Evolutionary conservation across 1,140 invertebrate genomes (phyloP).

Genomic region (Chelonus insularis): DNA sequence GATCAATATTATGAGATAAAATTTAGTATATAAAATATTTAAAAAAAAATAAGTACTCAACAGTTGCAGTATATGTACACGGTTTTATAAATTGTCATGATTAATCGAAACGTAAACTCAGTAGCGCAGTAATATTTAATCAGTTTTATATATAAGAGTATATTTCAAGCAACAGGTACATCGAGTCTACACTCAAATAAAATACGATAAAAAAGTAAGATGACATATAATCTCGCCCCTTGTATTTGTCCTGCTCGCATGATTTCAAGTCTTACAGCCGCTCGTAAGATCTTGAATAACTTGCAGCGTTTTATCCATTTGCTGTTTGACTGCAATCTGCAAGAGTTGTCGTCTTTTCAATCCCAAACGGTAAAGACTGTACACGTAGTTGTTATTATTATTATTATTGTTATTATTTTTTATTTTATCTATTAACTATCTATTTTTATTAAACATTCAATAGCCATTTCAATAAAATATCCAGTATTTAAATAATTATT

Average conservation of each 20-base stretch:
- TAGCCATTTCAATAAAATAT: too few relatives aligned
- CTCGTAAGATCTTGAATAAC: constrained; percentile 19
- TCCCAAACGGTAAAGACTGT: constrained; percentile 1
- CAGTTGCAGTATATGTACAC: too few relatives aligned
- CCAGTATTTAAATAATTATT: too few relatives aligned
- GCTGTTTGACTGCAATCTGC: neutral
- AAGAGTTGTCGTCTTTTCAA: neutral
- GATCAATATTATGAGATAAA: too few relatives aligned
- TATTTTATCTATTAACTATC: too few relatives aligned
- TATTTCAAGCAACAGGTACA: neutral
- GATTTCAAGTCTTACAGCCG: neutral
- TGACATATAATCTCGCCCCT: constrained; percentile 9
- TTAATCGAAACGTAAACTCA: constrained; percentile 21
- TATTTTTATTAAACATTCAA: too few relatives aligned
- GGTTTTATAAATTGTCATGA: constrained; percentile 13
- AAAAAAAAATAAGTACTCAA: too few relatives aligned
- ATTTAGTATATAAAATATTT: too few relatives aligned
- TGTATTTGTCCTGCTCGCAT: constrained; percentile 12
- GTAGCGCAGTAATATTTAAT: constrained; percentile 27
- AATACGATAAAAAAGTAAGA: constrained; percentile 1
- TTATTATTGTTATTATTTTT: too few relatives aligned
- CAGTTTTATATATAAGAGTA: neutral
- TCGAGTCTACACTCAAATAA: constrained; percentile 1
- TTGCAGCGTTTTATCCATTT: neutral
- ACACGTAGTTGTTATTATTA: too few relatives aligned